These are phyloP conservation scores for Myotis findleyi DNA, from an alignment of 2,797 vertebrate genomes.

Conservation along the genomic window DNA sequence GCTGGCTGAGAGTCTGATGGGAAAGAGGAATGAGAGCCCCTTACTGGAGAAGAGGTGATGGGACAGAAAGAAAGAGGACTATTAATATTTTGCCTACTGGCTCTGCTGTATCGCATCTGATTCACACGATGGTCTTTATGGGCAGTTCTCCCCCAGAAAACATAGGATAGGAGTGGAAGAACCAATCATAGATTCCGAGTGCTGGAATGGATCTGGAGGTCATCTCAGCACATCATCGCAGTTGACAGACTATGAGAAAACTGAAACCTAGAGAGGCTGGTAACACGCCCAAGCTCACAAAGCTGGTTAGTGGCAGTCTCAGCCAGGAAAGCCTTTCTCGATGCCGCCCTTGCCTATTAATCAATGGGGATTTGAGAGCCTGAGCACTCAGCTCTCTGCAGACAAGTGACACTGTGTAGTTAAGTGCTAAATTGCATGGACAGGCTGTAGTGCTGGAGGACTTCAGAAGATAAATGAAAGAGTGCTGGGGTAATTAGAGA, in stretches of 20 bases:
- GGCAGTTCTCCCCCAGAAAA: background rate
- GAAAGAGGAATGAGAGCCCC: background rate
- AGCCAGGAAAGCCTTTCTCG: accelerated
- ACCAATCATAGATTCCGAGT: background rate
- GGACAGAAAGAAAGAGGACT: background rate
- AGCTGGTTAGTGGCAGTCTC: background rate
- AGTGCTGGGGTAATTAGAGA: background rate
- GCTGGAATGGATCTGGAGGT: background rate
- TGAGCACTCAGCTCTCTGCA: background rate
- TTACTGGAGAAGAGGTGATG: background rate
- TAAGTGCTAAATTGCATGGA: background rate
- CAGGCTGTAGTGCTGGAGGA: background rate
- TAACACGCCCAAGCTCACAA: background rate
- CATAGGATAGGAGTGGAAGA: background rate
- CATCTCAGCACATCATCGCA: background rate
- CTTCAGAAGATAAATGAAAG: background rate
- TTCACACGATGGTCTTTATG: background rate
- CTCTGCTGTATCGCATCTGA: too few species aligned
- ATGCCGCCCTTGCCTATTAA: background rate
- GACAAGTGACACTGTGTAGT: background rate
- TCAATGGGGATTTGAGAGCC: background rate
- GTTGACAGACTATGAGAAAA: background rate
- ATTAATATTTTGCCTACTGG: background rate
- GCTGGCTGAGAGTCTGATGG: background rate
- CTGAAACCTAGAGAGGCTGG: background rate